Base-by-base conservation (phyloP, 2,888 invertebrate genomes). In the Unio delphinus region DNA sequence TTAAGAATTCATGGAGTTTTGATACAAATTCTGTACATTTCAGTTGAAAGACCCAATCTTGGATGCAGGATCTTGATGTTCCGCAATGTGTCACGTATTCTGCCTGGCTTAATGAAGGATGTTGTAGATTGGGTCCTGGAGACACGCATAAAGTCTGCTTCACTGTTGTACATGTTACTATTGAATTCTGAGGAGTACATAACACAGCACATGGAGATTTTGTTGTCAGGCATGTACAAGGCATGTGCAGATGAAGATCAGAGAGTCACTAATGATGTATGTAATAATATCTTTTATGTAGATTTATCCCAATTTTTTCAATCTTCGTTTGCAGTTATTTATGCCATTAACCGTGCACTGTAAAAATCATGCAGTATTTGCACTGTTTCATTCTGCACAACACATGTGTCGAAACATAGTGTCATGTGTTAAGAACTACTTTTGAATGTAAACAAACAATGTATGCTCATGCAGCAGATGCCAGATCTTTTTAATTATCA, bases 51-150 rank as follows among this genome's bases (percentile, higher is more conserved):
- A n/a, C 96, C 97, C 0, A 95, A 95, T 84, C 91, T 97, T 28
- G 97, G 97, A 0, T 98, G 98, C 86, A 93, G 97, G 15, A 92
- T 92, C 3, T 90, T 98, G 64, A 94, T 95, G 0, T 94, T 94
- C 84, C 92, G 93, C 70, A 94, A 96, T 85, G 92, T 95, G 74
- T 92, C 93, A 55, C 87, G 88, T 79, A 93, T 96, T 75, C 90
- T 95, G 18, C 93, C 93, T 30, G 95, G 94, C 58, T 92, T 96
- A 78, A 90, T 92, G 62, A 91, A 89, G 86, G 96, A 96, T 88
- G 91, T 96, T 82, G 92, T 92, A 0, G 94, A 95, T 78, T 96
- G 96, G 96, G 93, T 94, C 83, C 92, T 91, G 0, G 92, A 92
- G 71, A 92, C 93, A 0, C 90, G 94, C 64, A 91, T 95, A 3